Evolutionary conservation across 2,888 invertebrate genomes (phyloP).

Genomic region (Perdita meconis): DNA sequence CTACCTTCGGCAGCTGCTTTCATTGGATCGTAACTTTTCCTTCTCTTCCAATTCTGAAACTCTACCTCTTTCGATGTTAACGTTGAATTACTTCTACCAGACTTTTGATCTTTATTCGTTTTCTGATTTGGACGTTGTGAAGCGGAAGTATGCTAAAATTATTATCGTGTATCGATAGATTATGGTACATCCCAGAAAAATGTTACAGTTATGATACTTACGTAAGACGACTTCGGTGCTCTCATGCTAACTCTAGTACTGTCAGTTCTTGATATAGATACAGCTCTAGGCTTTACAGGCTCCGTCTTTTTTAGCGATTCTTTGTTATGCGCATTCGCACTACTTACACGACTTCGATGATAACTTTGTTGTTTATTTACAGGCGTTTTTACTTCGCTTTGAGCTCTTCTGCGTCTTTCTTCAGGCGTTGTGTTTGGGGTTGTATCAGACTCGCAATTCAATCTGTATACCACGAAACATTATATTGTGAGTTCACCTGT

Average conservation of each 20-base stretch:
- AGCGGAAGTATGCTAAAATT: constrained; percentile 55
- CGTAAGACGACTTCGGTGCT: constrained; percentile 82
- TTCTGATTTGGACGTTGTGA: constrained; percentile 72
- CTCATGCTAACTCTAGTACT: constrained; percentile 88
- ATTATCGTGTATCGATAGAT: constrained; percentile 16
- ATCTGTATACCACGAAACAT: constrained; percentile 47
- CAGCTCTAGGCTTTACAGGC: constrained; percentile 70
- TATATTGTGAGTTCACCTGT: neutral
- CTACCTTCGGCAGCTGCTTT: constrained; percentile 95
- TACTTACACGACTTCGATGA: constrained; percentile 73
- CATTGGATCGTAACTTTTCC: constrained; percentile 98
- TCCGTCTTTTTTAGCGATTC: constrained; percentile 74
- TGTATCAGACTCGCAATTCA: constrained; percentile 78
- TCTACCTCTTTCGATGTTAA: constrained; percentile 92
- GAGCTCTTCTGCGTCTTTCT: constrained; percentile 74
- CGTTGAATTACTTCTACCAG: constrained; percentile 89
- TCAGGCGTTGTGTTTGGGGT: constrained; percentile 79
- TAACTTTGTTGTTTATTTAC: constrained; percentile 71
- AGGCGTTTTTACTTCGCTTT: constrained; percentile 70
- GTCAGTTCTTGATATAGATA: constrained; percentile 86
- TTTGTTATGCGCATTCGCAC: constrained; percentile 67
- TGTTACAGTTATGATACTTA: constrained; percentile 45
- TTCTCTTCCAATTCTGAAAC: constrained; percentile 97
- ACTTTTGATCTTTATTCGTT: constrained; percentile 83
- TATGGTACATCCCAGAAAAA: neutral